Evolutionary conservation across 2,888 invertebrate genomes (phyloP), one percentile per base, ranked within the genome.

Genomic region (Anthophora plumipes): DNA sequence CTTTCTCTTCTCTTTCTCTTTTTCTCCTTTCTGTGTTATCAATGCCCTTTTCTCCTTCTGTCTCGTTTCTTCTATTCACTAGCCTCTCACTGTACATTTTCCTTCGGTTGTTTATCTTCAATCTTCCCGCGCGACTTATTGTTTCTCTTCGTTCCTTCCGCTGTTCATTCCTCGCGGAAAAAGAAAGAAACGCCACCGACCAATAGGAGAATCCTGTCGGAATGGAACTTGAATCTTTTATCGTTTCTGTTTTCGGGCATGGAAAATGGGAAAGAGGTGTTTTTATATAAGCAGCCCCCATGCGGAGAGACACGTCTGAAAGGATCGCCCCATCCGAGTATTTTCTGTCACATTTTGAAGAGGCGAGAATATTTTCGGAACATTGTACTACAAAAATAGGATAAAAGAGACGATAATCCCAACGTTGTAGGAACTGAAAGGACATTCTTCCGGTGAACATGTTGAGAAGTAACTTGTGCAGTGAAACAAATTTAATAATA

Each of bases 31-130:
- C 54, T 17, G 14, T 46, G 5, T 8, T 22, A 14, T 7, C 8
- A 22, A 22, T 60, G 12, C 12, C 20, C 61, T 39, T 46, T 31
- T 57, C 37, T 46, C 22, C 37, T n/a, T 71, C 12, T 59, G 22
- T 59, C 52, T 20, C 14, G 55, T 20, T 52, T 57, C 52, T 20
- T 52, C 52, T 41, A 69, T 61, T 59, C 43, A 52, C 48, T 20
- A 37, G 37, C 43, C 25, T n/a, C 52, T 60, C 59, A 48, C 48
- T 50, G 20, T 61, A 60, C 46, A 67, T 61, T 61, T 77, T 68
- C 77, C 54, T 22, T 73, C 20, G 54, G 48, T 61, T 70, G 67
- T 77, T 77, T 73, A 67, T 68, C 55, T 67, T 77, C 77, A 48
- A 67, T 73, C 46, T 66, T 69, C 39, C 41, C 25, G 17, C 46